phyloP scores from a whole-genome alignment of 1,140 invertebrate genomes.

The Melanaphis sacchari region DNA sequence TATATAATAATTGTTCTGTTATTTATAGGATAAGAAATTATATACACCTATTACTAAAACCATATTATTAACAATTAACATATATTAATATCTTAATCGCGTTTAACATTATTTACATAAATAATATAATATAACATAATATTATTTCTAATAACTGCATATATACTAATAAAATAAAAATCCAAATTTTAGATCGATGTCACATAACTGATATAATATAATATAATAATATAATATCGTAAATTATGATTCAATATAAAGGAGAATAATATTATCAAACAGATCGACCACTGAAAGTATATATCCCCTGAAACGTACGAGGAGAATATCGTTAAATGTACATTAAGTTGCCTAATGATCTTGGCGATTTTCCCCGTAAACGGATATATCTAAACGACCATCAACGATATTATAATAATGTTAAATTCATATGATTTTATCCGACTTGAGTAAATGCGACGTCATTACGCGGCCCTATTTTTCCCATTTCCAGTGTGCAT shows the following conservation, averaged over 20 bases:
- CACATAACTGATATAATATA: neutral
- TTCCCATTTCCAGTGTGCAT: neutral
- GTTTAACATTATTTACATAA: neutral
- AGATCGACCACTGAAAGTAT: neutral
- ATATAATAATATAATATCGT: neutral
- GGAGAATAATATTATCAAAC: neutral
- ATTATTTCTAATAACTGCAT: neutral
- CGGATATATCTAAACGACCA: slow-evolving; percentile 2
- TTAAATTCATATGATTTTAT: neutral
- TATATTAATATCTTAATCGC: neutral
- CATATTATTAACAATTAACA: neutral
- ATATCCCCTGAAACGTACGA: neutral
- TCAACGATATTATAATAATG: neutral
- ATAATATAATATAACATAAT: neutral
- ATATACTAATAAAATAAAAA: neutral
- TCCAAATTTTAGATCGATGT: neutral
- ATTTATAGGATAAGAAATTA: neutral
- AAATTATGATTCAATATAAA: neutral
- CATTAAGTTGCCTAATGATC: slow-evolving; percentile 26
- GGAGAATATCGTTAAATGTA: slow-evolving; percentile 17
- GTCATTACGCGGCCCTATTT: neutral
- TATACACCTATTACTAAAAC: neutral
- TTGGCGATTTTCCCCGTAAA: neutral
- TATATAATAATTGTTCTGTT: neutral
- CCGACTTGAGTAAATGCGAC: neutral